Evolutionary conservation across 2,113 vertebrate genomes (phyloP).

Genomic region (Anas platyrhynchos): DNA sequence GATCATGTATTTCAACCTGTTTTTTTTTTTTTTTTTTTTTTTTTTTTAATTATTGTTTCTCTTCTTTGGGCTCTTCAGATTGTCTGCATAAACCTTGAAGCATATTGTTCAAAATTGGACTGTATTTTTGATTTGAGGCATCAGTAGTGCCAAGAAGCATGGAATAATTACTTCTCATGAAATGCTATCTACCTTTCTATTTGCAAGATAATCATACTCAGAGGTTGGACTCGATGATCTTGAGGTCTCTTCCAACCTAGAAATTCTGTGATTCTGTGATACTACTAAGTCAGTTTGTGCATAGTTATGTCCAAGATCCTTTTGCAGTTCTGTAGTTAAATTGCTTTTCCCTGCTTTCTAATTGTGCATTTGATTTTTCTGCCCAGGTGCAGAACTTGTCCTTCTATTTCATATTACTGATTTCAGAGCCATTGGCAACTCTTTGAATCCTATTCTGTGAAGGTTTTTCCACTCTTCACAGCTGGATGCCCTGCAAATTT

Average conservation of each 20-base stretch:
- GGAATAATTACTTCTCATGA: background rate
- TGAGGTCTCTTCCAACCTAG: too few relatives aligned
- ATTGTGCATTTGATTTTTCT: background rate
- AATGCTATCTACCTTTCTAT: background rate
- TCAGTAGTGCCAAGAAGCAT: background rate
- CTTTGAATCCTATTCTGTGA: background rate
- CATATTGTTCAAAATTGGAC: background rate
- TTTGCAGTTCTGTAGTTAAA: background rate
- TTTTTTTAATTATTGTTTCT: background rate
- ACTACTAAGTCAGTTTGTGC: background rate
- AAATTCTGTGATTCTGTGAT: too few relatives aligned
- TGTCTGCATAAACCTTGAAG: background rate
- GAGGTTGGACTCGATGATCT: too few relatives aligned
- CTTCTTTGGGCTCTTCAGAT: background rate
- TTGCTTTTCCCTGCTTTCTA: background rate
- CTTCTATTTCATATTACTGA: background rate
- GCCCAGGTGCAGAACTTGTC: background rate
- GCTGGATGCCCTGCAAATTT: background rate
- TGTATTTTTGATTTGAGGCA: background rate
- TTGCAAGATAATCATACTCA: background rate
- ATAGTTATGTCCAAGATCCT: background rate
- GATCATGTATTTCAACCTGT: background rate
- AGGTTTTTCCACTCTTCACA: background rate
- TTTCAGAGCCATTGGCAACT: background rate
- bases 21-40: background rate